These are phyloP conservation scores for Aegithalos caudatus DNA, from an alignment of 2,113 vertebrate genomes.

Conservation along the genomic window DNA sequence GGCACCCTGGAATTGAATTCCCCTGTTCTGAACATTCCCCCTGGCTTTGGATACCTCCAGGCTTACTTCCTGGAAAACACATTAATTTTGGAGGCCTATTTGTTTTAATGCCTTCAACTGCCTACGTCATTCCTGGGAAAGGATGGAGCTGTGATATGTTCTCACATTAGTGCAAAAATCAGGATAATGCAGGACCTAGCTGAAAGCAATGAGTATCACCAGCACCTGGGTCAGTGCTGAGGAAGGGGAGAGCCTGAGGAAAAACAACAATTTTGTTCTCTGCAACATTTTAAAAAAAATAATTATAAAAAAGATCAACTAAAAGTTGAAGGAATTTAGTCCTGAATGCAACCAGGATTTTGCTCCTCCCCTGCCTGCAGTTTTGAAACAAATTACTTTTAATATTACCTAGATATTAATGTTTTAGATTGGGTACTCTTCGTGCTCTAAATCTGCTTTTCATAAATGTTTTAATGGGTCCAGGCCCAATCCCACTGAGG, in stretches of 20 bases:
- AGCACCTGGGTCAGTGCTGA: background rate
- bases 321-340: background rate
- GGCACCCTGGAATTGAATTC: background rate
- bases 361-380: background rate
- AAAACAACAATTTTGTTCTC: background rate
- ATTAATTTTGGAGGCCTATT: background rate
- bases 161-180: background rate
- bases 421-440: conserved; percentile 49
- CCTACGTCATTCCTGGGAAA: background rate
- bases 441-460: conserved; percentile 38
- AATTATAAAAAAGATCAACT: background rate
- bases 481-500: conserved; percentile 23
- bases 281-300: background rate
- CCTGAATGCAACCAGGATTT: background rate
- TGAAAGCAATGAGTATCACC: background rate
- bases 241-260: background rate
- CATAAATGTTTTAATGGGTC: conserved; percentile 54
- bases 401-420: conserved; percentile 48
- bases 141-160: background rate
- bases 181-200: background rate
- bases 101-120: background rate
- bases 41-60: background rate
- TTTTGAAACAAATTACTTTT: conserved; percentile 66
- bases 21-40: background rate
- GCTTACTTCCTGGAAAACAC: background rate